A percentile compares a stretch with the other conserved stretches of the same genome.
Evolutionary conservation across 37 sponge, comb jelly and placozoan genomes (phyloP).

Genomic region (Bolinopsis microptera): DNA sequence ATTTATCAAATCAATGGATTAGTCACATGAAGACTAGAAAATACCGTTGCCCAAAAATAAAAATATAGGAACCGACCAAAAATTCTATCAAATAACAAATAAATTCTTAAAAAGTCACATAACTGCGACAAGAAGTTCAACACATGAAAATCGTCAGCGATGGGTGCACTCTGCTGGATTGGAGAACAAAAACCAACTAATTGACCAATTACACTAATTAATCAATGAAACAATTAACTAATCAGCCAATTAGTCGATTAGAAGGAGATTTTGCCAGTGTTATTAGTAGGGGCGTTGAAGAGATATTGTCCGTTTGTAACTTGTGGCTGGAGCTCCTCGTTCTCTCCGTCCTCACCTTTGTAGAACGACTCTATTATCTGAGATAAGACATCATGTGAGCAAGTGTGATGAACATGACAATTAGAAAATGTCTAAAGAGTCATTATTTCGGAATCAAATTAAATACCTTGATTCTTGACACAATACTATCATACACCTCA

Average conservation of each 20-base stretch:
- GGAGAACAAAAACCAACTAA: too few species aligned
- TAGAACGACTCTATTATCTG: constrained; percentile 59
- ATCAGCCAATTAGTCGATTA: neutral
- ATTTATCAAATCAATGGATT: neutral
- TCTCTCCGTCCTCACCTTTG: constrained; percentile 42
- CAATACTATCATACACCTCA: too few species aligned
- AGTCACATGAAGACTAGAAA: neutral
- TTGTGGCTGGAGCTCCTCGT: neutral
- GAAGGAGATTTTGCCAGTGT: neutral
- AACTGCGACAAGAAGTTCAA: neutral
- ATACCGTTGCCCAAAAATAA: neutral
- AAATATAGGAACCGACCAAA: neutral
- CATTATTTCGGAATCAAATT: too few species aligned
- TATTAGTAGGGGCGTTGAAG: neutral
- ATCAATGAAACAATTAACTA: too few species aligned
- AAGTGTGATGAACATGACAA: too few species aligned
- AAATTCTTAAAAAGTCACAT: neutral
- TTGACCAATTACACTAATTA: neutral
- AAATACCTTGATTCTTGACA: too few species aligned
- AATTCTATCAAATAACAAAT: neutral
- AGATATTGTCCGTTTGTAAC: neutral
- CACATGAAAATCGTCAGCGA: neutral
- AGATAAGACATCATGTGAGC: too few species aligned
- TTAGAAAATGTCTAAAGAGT: too few species aligned
- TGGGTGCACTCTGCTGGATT: too few species aligned